Evolutionary conservation across 2,113 vertebrate species (phyloP), one percentile per base, ranked within the genome.

Genomic region (Dasyurus viverrinus): DNA sequence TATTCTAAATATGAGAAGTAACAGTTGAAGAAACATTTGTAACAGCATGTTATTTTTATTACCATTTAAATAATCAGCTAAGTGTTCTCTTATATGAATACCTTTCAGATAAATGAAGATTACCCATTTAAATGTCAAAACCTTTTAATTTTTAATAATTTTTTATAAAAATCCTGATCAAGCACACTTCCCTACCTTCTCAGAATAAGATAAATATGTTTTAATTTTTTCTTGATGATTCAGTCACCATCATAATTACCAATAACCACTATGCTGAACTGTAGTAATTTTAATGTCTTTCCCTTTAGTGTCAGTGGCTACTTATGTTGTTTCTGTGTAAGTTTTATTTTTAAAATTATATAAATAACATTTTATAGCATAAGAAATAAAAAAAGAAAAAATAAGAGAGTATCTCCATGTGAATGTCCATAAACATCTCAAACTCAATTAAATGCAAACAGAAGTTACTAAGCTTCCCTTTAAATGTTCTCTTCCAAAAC

Each of bases 41-140:
- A 91, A 89, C 23, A 53, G 48, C 10, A 89, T 53, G 19, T 84
- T 42, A 93, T 97, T 97, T 97, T 97, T 96, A 97, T 94, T 91
- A 96, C 68, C n/a, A 97, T 95, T 95, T 94, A 89, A 96, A 91
- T 96, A 57, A 30, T 94, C 94, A 92, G 92, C 95, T 90, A 92
- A 91, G 30, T 54, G 30, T 54, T 96, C 46, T 53, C 57, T 68
- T 54, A 46, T 19, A 9, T 94, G 48, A 94, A 90, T 16, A 76
- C 96, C 90, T 97, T 94, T 91, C 93, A 96, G 8, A 47, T 54
- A 57, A 90, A 68, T n/a, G 42, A 54, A 93, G 55, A 93, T 76
- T 92, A 1, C 93, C 60, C 54, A 50, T 52, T 95, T 54, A 55
- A 89, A 48, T 54, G 27, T 54, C 25, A 54, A 53, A 95, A 89